Evolutionary conservation across 2,888 invertebrate genomes (phyloP).

Genomic region (Xestoiulus laeticollis): DNA sequence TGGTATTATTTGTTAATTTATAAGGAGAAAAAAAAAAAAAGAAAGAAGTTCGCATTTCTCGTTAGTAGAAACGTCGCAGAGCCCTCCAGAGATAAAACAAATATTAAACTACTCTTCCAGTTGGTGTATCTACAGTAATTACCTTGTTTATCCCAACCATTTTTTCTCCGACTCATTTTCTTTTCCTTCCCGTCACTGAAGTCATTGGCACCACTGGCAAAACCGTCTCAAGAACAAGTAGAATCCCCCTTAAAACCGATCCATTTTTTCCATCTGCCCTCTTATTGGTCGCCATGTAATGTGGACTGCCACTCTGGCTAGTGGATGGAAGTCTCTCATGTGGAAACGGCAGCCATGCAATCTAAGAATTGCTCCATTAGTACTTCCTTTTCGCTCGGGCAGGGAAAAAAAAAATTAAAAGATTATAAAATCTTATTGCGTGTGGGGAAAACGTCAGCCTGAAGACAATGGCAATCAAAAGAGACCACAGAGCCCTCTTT

Average conservation of each 20-base stretch:
- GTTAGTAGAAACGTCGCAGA: background rate
- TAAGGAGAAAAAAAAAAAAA: too few relatives aligned
- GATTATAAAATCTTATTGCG: background rate
- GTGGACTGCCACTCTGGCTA: background rate
- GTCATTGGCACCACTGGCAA: slow-evolving; percentile 1
- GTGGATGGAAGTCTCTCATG: background rate
- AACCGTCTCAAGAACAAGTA: background rate
- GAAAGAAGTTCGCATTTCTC: background rate
- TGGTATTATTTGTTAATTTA: background rate
- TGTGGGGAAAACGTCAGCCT: background rate
- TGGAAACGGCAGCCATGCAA: slow-evolving; percentile 20
- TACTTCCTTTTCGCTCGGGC: slow-evolving; percentile 5
- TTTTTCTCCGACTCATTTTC: background rate
- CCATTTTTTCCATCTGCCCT: slow-evolving; percentile 4
- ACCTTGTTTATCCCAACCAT: slow-evolving; percentile 5
- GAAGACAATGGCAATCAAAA: slow-evolving; percentile 26
- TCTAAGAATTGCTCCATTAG: slow-evolving; percentile 26
- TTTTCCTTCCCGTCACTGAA: background rate
- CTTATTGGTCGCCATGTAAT: background rate
- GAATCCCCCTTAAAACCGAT: background rate
- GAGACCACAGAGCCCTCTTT: background rate
- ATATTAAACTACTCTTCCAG: slow-evolving; percentile 26
- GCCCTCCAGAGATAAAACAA: background rate
- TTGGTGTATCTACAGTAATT: slow-evolving; percentile 7
- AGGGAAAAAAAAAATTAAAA: background rate